Base-by-base conservation (phyloP, 1,140 invertebrate species). In the Euura lappo region DNA sequence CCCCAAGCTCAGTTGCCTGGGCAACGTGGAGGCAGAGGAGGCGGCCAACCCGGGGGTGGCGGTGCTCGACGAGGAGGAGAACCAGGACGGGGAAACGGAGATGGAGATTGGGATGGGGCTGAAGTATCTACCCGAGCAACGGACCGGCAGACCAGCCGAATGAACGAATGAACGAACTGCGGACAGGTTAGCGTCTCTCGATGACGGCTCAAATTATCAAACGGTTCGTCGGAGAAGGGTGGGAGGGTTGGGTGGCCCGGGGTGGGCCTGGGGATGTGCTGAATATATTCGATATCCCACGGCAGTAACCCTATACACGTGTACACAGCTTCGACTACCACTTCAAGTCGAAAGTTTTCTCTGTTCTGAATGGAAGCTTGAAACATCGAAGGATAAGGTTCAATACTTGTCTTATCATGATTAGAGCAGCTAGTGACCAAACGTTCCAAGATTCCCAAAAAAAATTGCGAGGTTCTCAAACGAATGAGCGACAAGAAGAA, bases 1-100 rank as follows among this genome's bases (percentile, higher is more conserved):
- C 85, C 86, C 86, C 84, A 83, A 84, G 85, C 80, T 76, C 80
- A 79, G 85, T 87, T 87, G 85, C 85, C 86, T 80, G 75, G 85
- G 86, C 85, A 86, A 87, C 86, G 80, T 77, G 84, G 81, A 84
- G 85, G 85, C 83, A 84, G 83, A 86, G 83, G 85, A 82, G 69
- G 75, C 71, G 60, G 51, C 44, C 70, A 64, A 71, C 73, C 46
- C 71, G 51, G 64, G 75, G 66, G 70, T 73, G 76, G 60, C 74
- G 71, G 76, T 42, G 70, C 51, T 66, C 45, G 47, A 64, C 66
- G 45, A 64, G 65, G 65, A 44, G 44, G 71, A 51, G 11, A 65
- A 46, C 65, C 11, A 72, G 13, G 6, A 66, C 11, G 10, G 72
- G 10, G 65, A 42, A 44, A 42, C 45, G 44, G 43, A 69, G 28